Evolutionary conservation across 2,113 vertebrate genomes (phyloP).

Genomic region (Bufo gargarizans): DNA sequence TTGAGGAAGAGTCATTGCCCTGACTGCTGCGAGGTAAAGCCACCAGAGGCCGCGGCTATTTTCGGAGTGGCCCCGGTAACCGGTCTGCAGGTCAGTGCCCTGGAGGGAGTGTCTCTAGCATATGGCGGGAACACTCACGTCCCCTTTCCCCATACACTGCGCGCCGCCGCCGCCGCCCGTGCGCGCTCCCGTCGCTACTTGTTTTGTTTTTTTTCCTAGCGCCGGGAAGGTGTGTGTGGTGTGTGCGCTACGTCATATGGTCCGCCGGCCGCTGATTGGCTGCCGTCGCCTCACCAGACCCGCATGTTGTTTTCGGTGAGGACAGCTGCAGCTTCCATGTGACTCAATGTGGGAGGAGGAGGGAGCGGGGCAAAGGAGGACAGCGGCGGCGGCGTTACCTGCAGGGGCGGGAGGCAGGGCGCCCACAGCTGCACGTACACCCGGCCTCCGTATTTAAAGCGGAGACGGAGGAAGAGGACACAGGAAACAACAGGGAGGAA

Average conservation of each 20-base stretch:
- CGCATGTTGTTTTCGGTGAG: constrained; percentile 68
- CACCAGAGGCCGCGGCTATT: not conserved
- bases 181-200: rapidly evolving
- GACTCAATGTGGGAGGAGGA: constrained; percentile 37
- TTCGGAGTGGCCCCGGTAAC: not conserved
- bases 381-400: not conserved
- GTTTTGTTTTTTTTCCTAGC: not conserved
- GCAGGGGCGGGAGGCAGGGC: constrained; percentile 1
- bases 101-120: not conserved
- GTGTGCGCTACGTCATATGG: constrained; percentile 86
- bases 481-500: not conserved
- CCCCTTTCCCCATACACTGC: not conserved
- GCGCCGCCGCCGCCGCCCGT: not conserved
- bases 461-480: not conserved
- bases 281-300: constrained; percentile 86
- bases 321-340: constrained; percentile 21
- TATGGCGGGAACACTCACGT: not conserved
- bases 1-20: not conserved
- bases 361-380: constrained; percentile 28
- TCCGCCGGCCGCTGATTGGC: constrained; percentile 84
- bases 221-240: constrained; percentile 70
- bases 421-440: not conserved
- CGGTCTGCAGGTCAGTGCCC: not conserved
- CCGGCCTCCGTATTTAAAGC: not conserved
- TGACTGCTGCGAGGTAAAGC: not conserved